Evolutionary conservation across 2,888 invertebrate species (phyloP).

Genomic region (Epiblema foenella): DNA sequence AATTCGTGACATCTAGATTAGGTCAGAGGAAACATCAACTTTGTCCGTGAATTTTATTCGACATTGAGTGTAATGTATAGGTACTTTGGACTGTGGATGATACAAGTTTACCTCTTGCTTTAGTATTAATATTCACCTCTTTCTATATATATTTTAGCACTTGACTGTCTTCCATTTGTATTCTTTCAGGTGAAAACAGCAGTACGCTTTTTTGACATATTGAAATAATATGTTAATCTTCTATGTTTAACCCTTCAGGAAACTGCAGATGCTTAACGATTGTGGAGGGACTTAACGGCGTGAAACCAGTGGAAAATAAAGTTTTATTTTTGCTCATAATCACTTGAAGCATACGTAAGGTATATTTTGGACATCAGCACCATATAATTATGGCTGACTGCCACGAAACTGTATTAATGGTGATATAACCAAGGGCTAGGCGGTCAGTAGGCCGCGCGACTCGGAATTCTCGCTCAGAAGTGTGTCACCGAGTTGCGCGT

Average conservation of each 20-base stretch:
- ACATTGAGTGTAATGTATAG: background rate
- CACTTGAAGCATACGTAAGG: background rate
- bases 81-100: too few relatives aligned
- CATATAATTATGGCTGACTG: slow-evolving; percentile 39
- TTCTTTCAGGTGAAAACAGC: too few relatives aligned
- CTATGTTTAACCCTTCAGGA: too few relatives aligned
- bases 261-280: too few relatives aligned
- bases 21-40: slow-evolving; percentile 14
- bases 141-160: too few relatives aligned
- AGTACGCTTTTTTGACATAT: too few relatives aligned
- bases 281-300: too few relatives aligned
- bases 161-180: too few relatives aligned
- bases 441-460: slow-evolving; percentile 60
- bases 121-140: too few relatives aligned
- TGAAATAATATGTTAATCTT: too few relatives aligned
- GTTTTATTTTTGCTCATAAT: background rate
- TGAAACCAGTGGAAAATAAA: too few relatives aligned
- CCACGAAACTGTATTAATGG: slow-evolving; percentile 40
- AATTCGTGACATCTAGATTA: slow-evolving; percentile 30
- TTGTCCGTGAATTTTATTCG: background rate
- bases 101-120: too few relatives aligned
- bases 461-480: slow-evolving; percentile 59
- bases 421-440: slow-evolving; percentile 65
- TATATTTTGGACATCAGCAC: slow-evolving; percentile 14
- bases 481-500: slow-evolving; percentile 59